A percentile compares a stretch with the other conserved stretches of the same genome.
These are phyloP conservation scores for Diloba caeruleocephala DNA, from an alignment of 2,888 invertebrate species.

Conservation along the genomic window DNA sequence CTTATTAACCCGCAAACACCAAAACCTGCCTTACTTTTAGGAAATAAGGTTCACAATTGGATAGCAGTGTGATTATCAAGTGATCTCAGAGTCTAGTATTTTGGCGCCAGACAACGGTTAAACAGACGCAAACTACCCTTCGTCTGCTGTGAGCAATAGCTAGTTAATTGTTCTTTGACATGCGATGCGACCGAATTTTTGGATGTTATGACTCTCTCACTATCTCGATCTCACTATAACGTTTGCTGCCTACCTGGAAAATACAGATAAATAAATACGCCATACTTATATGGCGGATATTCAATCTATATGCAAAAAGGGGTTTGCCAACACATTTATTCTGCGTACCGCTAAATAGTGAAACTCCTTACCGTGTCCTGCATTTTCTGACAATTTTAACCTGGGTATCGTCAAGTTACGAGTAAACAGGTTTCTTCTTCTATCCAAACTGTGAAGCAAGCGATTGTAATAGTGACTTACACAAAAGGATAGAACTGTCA, in stretches of 20 bases:
- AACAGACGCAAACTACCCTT: slow-evolving; percentile 62
- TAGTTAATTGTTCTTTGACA: slow-evolving; percentile 61
- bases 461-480: not conserved
- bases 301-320: too few species aligned
- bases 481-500: slow-evolving; percentile 18
- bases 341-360: too few species aligned
- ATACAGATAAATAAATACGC: too few species aligned
- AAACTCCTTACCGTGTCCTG: too few species aligned
- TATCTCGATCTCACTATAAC: slow-evolving; percentile 36
- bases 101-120: slow-evolving; percentile 82
- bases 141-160: slow-evolving; percentile 61
- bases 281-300: too few species aligned
- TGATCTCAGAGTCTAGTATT: slow-evolving; percentile 66
- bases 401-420: too few species aligned
- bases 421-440: too few species aligned
- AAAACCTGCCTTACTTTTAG: slow-evolving; percentile 28
- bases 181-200: slow-evolving; percentile 59
- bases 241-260: slow-evolving; percentile 50
- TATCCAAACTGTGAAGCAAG: slow-evolving; percentile 3
- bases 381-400: too few species aligned
- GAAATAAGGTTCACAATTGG: slow-evolving; percentile 41
- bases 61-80: slow-evolving; percentile 29
- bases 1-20: slow-evolving; percentile 8
- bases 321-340: too few species aligned
- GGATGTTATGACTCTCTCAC: slow-evolving; percentile 38